Conservation (phyloP, 1,140 invertebrate species). For the Lerema accius region DNA sequence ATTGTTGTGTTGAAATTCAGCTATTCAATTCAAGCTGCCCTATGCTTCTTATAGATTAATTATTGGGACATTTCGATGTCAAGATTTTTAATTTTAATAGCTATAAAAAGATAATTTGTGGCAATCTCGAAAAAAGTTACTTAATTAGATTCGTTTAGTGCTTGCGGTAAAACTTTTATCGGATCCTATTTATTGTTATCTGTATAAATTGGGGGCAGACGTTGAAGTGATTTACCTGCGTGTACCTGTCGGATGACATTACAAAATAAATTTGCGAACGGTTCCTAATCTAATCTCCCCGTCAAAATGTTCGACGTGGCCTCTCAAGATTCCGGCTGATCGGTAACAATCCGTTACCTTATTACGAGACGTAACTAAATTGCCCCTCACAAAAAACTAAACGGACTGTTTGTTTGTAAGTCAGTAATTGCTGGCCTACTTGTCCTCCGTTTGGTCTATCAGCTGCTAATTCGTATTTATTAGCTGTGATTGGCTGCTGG, state of each 20-base stretch:
- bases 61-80: too few relatives aligned
- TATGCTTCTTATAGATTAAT: too few relatives aligned
- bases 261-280: constrained; percentile 5
- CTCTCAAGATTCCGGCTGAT: not conserved
- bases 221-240: not conserved
- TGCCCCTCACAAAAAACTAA: constrained; percentile 17
- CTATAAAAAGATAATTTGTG: too few relatives aligned
- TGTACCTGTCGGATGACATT: not conserved
- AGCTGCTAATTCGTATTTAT: constrained; percentile 71
- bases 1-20: too few relatives aligned
- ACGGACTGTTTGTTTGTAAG: constrained; percentile 30
- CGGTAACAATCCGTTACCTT: constrained; percentile 6
- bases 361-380: constrained; percentile 26
- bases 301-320: not conserved
- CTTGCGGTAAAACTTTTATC: too few relatives aligned
- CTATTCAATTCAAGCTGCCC: too few relatives aligned
- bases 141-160: too few relatives aligned
- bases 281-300: constrained; percentile 1
- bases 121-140: too few relatives aligned
- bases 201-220: not conserved
- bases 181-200: not conserved
- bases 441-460: constrained; percentile 62
- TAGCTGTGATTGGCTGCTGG: constrained; percentile 70
- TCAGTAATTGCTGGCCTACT: constrained; percentile 35
- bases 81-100: too few relatives aligned